Evolutionary conservation across 2,888 invertebrate species (phyloP), one percentile per base, ranked within the genome.

Genomic region (Erannis defoliaria): DNA sequence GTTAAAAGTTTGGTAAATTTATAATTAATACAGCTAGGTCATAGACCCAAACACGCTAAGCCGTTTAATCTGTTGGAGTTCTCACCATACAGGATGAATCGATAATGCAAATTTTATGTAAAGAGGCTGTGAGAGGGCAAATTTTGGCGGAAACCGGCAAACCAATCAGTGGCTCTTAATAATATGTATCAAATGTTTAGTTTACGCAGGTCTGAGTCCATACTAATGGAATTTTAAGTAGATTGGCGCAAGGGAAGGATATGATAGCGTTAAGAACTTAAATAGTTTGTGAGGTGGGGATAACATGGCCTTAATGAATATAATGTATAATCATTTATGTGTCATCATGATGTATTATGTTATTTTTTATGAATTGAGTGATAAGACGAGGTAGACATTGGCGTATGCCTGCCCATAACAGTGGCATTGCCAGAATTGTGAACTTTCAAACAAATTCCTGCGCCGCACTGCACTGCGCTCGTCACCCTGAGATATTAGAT

Each of bases 31-130:
- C 37, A 16, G n/a, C 37, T 37, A 37, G 23, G 23, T 2, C 26
- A 18, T 23, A 19, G 18, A 35, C 18, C 35, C 37, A 23, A 56
- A 56, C 45, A 54, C 37, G 48, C 54, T 16, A 54, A 60, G 19
- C 14, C 40, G 64, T 64, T 66, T 72, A 72, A 72, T 72, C 71
- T 64, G 64, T 63, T 62, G 68, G 9, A 77, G 77, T 79, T 77
- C 76, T 77, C 74, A 73, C 75, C 71, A 72, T 70, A 73, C 70
- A 68, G 68, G 69, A 51, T 58, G 77, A 79, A 88, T 89, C 89
- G 88, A 89, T 90, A 88, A 90, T 89, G 90, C 86, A 88, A 90
- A 90, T 90, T 88, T 88, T 88, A 89, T 89, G 89, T 84, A 87
- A 88, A 88, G 88, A 83, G 81, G 81, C 82, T 80, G 76, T 65